phyloP scores from a whole-genome alignment of 2,797 vertebrate species.

The Antrozous pallidus region DNA sequence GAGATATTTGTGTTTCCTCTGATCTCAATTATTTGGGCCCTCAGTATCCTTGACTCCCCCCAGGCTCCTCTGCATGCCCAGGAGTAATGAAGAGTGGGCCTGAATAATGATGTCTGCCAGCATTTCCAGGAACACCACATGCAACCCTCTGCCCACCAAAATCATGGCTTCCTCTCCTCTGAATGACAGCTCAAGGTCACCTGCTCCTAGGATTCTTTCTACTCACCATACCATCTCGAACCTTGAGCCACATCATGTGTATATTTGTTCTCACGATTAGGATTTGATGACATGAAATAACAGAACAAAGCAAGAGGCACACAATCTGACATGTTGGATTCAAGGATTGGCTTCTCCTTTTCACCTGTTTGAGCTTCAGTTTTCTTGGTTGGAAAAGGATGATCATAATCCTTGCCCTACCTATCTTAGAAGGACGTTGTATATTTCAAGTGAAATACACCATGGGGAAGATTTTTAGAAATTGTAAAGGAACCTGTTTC shows the following conservation, averaged over 20 bases:
- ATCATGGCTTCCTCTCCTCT: not conserved
- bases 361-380: not conserved
- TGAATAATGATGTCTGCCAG: not conserved
- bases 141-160: not conserved
- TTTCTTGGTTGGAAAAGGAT: not conserved
- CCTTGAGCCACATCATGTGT: not conserved
- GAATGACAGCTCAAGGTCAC: not conserved
- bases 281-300: slow-evolving; percentile 20
- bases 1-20: slow-evolving; percentile 35
- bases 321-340: not conserved
- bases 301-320: not conserved
- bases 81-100: slow-evolving; percentile 10
- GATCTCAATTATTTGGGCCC: not conserved
- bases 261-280: not conserved
- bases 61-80: not conserved
- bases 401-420: not conserved
- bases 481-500: not conserved
- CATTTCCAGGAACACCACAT: not conserved
- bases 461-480: not conserved
- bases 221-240: not conserved
- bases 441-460: slow-evolving; percentile 27
- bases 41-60: not conserved
- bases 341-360: not conserved
- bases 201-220: not conserved
- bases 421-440: not conserved